These are phyloP conservation scores for Ophraella communa DNA, from an alignment of 2,888 invertebrate genomes.

Conservation along the genomic window DNA sequence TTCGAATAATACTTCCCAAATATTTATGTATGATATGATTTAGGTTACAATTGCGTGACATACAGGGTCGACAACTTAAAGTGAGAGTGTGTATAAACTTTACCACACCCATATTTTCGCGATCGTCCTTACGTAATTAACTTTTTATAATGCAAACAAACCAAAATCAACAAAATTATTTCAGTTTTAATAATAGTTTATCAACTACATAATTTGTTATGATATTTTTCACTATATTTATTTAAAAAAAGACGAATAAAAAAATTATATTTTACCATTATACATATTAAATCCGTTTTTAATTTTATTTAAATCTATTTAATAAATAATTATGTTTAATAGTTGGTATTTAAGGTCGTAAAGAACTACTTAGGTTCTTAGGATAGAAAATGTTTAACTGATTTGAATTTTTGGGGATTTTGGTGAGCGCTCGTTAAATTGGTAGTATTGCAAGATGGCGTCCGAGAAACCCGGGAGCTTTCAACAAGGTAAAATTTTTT, in stretches of 20 bases:
- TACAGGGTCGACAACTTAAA: not conserved
- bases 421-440: slow-evolving; percentile 40
- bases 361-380: not conserved
- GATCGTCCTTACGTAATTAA: too few relatives aligned
- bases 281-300: not conserved
- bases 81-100: not conserved
- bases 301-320: not conserved
- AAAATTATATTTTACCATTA: too few relatives aligned
- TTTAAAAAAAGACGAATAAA: too few relatives aligned
- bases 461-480: slow-evolving; percentile 69
- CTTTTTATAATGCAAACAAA: too few relatives aligned
- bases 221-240: too few relatives aligned
- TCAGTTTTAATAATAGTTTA: not conserved
- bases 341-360: not conserved
- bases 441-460: slow-evolving; percentile 66
- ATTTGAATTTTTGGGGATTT: slow-evolving; percentile 39
- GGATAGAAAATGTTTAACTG: not conserved
- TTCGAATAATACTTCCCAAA: slow-evolving; percentile 4
- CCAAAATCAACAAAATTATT: too few relatives aligned
- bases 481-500: slow-evolving; percentile 65
- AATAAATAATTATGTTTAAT: not conserved
- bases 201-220: too few relatives aligned
- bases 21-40: slow-evolving; percentile 1
- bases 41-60: slow-evolving; percentile 3
- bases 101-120: not conserved